A percentile compares a stretch with the other conserved stretches of the same genome.
Evolutionary conservation across 2,113 vertebrate species (phyloP).

Genomic region (Dipodomys spectabilis): DNA sequence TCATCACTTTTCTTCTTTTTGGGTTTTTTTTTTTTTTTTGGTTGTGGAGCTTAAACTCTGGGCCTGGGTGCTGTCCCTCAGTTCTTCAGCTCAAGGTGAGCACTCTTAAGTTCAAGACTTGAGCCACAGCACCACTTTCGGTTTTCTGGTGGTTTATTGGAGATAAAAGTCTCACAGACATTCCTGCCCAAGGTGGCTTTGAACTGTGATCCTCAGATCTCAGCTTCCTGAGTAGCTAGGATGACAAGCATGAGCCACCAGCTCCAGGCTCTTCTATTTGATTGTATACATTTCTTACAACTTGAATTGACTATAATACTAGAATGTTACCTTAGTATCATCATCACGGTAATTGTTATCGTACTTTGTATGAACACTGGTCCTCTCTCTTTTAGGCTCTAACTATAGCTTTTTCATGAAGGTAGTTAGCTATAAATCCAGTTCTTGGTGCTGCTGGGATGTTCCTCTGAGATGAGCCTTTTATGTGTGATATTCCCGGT

Average conservation of each 20-base stretch:
- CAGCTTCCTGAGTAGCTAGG: no score
- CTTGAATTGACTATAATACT: neutral
- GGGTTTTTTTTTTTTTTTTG: no score
- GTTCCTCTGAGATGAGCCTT: neutral
- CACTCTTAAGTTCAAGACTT: no score
- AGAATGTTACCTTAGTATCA: neutral
- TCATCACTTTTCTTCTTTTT: neutral
- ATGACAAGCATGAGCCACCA: no score
- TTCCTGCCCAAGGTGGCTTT: no score
- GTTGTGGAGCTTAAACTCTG: no score
- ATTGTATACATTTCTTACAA: neutral
- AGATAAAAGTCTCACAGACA: no score
- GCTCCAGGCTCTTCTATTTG: neutral
- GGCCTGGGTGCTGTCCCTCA: no score
- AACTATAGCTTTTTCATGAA: neutral
- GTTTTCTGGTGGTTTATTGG: no score
- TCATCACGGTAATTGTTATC: neutral
- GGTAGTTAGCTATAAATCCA: neutral
- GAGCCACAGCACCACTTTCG: no score
- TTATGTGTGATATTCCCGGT: neutral
- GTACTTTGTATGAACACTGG: neutral
- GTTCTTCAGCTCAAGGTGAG: no score
- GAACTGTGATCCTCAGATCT: no score
- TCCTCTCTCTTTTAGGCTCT: neutral
- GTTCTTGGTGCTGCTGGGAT: conserved; percentile 2